A percentile compares a stretch with the other conserved stretches of the same genome.
phyloP scores from a whole-genome alignment of 1,140 invertebrate genomes.

The Lepidurus arcticus region DNA sequence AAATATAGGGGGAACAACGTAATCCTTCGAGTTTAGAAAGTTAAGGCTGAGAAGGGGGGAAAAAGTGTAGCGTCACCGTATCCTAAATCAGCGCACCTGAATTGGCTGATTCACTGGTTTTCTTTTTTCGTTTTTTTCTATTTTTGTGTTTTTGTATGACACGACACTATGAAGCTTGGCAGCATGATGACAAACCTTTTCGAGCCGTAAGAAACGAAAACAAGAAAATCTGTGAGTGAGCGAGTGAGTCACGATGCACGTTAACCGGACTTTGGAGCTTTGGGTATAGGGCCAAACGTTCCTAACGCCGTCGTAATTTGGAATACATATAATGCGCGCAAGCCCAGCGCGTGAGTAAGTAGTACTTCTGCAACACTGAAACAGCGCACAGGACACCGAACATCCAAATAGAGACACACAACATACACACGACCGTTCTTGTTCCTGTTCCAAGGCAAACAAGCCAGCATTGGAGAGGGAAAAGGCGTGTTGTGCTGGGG shows the following conservation, averaged over 20 bases:
- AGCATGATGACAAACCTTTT: not conserved
- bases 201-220: not conserved
- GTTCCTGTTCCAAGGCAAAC: slow-evolving; percentile 4
- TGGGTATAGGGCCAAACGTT: not conserved
- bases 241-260: not conserved
- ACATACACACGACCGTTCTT: not conserved
- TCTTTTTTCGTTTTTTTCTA: not conserved
- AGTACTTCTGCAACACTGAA: no score
- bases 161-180: not conserved
- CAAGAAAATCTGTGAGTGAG: not conserved
- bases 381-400: no score
- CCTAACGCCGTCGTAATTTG: slow-evolving; percentile 10
- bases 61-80: no score
- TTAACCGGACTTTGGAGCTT: not conserved
- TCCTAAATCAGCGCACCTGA: no score
- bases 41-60: no score
- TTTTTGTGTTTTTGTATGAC: not conserved
- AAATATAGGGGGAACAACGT: no score
- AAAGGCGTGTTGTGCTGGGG: no score
- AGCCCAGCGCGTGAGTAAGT: no score
- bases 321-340: no score
- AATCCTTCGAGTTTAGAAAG: no score
- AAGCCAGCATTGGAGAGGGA: not conserved
- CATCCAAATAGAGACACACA: not conserved
- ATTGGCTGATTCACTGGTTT: not conserved